A percentile compares a stretch with the other conserved stretches of the same genome.
Conservation (phyloP, 2,113 vertebrate species). For the Malaclemys terrapin region DNA sequence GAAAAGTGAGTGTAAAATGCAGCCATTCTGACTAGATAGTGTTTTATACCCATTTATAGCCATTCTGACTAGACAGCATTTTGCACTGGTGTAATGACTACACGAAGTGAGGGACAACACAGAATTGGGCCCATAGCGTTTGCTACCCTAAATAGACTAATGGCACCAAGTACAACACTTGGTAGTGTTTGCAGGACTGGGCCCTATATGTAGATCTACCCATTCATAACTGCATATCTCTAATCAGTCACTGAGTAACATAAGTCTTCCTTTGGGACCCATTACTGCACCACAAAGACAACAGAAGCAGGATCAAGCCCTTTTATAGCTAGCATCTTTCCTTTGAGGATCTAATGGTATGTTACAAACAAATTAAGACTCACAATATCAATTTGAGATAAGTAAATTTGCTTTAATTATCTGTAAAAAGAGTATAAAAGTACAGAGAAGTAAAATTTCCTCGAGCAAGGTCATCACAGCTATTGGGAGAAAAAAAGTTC, state of each 20-base stretch:
- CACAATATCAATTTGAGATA: not conserved
- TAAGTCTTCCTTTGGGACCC: not conserved
- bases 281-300: not conserved
- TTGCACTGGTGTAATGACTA: not conserved
- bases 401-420: not conserved
- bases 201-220: not conserved
- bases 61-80: not conserved
- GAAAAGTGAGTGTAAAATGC: not conserved
- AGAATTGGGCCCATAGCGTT: not conserved
- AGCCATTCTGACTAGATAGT: fast-evolving
- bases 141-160: fast-evolving
- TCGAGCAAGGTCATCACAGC: not conserved
- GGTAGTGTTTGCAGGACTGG: not conserved
- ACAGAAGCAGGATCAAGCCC: not conserved
- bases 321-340: not conserved
- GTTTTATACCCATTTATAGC: not conserved
- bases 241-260: not conserved
- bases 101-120: not conserved
- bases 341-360: not conserved
- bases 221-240: not conserved
- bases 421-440: not conserved
- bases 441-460: not conserved
- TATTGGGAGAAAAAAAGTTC: not conserved
- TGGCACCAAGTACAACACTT: not conserved
- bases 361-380: not conserved